A percentile compares a stretch with the other conserved stretches of the same genome.
Conservation (phyloP, 2,888 invertebrate species). For the Saturnia japonica region DNA sequence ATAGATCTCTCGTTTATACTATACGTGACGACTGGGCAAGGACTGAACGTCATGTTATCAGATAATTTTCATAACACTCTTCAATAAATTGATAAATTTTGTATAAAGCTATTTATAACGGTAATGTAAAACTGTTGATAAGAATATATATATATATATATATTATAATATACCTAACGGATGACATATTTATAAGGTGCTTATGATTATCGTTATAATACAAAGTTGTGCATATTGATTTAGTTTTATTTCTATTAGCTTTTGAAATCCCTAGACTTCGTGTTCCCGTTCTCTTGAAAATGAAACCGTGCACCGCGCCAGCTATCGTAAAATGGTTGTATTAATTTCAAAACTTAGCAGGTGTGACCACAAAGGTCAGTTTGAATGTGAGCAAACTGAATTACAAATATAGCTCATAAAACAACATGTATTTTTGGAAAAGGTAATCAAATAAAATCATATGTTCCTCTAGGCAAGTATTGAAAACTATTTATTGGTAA, state of each 20-base stretch:
- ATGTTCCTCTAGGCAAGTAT: constrained; percentile 23
- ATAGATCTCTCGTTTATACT: constrained; percentile 30
- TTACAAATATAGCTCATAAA: too few species aligned
- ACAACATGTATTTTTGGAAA: not conserved
- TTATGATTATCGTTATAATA: constrained; percentile 82
- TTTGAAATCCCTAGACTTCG: too few species aligned
- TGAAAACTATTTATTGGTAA: constrained; percentile 38
- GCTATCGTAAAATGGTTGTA: too few species aligned
- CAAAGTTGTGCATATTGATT: constrained; percentile 78
- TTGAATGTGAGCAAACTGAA: too few species aligned
- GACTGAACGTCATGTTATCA: constrained; percentile 53
- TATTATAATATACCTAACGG: constrained; percentile 61
- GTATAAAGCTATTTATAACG: constrained; percentile 79
- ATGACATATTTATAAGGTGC: constrained; percentile 80
- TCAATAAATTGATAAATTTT: constrained; percentile 75
- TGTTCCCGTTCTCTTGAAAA: too few species aligned
- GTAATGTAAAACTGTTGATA: constrained; percentile 76
- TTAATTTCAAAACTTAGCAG: too few species aligned
- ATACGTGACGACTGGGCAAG: constrained; percentile 36
- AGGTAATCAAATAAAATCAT: not conserved
- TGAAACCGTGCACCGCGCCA: too few species aligned
- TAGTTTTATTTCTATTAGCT: constrained; percentile 40
- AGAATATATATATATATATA: too few species aligned
- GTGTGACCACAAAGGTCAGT: too few species aligned
- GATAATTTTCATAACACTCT: constrained; percentile 67